A percentile compares a stretch with the other conserved stretches of the same genome.
Conservation (phyloP, 2,888 invertebrate genomes). For the Nomada hirtipes region DNA sequence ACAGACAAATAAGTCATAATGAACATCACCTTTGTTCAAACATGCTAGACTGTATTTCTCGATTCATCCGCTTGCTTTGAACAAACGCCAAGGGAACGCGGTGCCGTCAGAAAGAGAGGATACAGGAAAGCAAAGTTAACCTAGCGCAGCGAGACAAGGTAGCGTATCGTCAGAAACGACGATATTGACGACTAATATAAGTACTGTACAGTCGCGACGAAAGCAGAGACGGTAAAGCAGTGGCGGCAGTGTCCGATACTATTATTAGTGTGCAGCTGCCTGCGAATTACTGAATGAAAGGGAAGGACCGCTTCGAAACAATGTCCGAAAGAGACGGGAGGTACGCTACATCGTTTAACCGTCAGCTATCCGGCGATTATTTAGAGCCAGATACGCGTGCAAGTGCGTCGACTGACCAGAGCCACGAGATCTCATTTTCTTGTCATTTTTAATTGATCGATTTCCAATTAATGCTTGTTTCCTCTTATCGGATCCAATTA, state of each 20-base stretch:
- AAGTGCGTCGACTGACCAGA: background rate
- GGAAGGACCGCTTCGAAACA: slow-evolving; percentile 77
- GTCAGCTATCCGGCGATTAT: slow-evolving; percentile 61
- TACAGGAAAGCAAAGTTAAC: slow-evolving; percentile 4
- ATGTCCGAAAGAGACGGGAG: slow-evolving; percentile 68
- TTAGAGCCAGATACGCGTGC: slow-evolving; percentile 37
- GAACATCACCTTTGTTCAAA: background rate
- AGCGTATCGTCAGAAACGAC: slow-evolving; percentile 38
- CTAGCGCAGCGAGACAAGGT: slow-evolving; percentile 35
- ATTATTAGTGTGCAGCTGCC: slow-evolving; percentile 81
- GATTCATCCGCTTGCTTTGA: background rate
- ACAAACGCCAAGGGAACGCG: slow-evolving; percentile 13
- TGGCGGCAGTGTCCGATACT: slow-evolving; percentile 76
- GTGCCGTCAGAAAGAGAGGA: background rate
- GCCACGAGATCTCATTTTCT: background rate
- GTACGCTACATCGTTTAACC: slow-evolving; percentile 54
- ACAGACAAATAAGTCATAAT: slow-evolving; percentile 14
- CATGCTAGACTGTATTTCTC: background rate
- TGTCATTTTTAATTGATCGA: slow-evolving; percentile 9
- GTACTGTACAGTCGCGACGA: slow-evolving; percentile 49
- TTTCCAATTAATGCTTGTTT: slow-evolving; percentile 26
- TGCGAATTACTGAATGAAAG: slow-evolving; percentile 79
- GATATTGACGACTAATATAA: slow-evolving; percentile 56
- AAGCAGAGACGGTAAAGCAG: slow-evolving; percentile 58
- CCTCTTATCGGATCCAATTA: slow-evolving; percentile 15